Percentiles rank a stretch among this genome's conserved stretches.
phyloP scores from a whole-genome alignment of 2,888 invertebrate genomes.

The Shargacucullia verbasci region DNA sequence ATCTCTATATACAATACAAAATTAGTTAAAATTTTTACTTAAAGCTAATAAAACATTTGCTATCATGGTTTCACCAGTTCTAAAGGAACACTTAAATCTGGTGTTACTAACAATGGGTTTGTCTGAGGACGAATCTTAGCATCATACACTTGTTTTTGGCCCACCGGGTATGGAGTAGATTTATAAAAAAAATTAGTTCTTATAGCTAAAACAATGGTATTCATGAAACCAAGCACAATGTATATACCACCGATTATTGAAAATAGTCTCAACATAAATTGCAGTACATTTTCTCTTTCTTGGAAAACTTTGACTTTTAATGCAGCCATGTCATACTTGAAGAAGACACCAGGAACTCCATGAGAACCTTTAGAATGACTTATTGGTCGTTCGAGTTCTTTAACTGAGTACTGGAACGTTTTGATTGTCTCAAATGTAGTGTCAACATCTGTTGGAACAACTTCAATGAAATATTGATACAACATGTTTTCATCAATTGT shows the following conservation, averaged over 20 bases:
- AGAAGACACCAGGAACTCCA: constrained; percentile 97
- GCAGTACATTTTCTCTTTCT: constrained; percentile 92
- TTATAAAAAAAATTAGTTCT: constrained; percentile 65
- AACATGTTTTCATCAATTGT: constrained; percentile 92
- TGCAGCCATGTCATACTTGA: constrained; percentile 98
- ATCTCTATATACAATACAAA: constrained; percentile 56
- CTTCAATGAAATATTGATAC: constrained; percentile 98
- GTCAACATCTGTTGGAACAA: constrained; percentile 98
- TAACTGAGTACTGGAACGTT: constrained; percentile 98
- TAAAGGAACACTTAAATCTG: constrained; percentile 77
- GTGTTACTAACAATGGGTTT: constrained; percentile 75
- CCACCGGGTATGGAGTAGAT: constrained; percentile 52
- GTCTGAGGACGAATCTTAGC: constrained; percentile 51
- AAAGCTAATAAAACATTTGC: constrained; percentile 36
- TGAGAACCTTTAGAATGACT: constrained; percentile 93
- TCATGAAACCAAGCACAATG: constrained; percentile 92
- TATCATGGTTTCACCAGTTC: constrained; percentile 80
- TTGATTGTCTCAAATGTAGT: constrained; percentile 92
- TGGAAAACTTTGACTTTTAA: constrained; percentile 95
- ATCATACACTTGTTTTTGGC: constrained; percentile 57
- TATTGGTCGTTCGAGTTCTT: constrained; percentile 95
- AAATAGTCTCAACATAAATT: constrained; percentile 96
- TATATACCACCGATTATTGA: constrained; percentile 98
- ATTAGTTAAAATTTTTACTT: constrained; percentile 28
- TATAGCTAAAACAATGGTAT: constrained; percentile 73